phyloP scores from a whole-genome alignment of 30 jellyfish, hydroid and myxozoan genomes.

The Sanderia malayensis region DNA sequence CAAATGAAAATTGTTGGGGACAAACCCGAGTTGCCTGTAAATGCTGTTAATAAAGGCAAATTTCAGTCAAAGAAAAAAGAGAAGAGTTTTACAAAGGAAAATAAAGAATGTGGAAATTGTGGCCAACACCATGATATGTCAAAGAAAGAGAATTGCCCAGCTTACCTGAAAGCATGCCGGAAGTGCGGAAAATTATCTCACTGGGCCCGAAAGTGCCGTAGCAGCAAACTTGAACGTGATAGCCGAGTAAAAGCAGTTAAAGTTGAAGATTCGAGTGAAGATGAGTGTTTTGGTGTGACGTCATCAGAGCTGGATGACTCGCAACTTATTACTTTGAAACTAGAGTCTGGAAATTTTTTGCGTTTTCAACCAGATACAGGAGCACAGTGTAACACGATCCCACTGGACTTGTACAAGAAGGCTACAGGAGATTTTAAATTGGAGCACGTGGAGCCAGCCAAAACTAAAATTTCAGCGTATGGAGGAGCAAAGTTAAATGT shows the following conservation, averaged over 20 bases:
- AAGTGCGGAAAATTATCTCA: constrained; percentile 17
- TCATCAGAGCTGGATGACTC: constrained; percentile 20
- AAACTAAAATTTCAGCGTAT: constrained; percentile 15
- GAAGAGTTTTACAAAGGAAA: background rate
- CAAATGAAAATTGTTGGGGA: constrained; percentile 2
- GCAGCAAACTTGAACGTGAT: constrained; percentile 16
- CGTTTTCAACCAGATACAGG: constrained; percentile 18
- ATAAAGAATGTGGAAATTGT: constrained; percentile 1
- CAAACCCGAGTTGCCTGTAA: constrained; percentile 1
- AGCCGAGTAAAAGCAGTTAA: constrained; percentile 25
- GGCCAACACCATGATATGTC: constrained; percentile 3
- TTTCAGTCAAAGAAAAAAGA: background rate
- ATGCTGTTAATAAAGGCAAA: background rate
- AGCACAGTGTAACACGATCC: constrained; percentile 15
- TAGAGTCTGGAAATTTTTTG: constrained; percentile 18
- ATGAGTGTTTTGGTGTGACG: constrained; percentile 14
- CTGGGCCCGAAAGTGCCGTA: constrained; percentile 17
- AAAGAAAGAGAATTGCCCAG: constrained; percentile 18
- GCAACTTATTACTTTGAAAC: constrained; percentile 19
- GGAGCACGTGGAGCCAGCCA: constrained; percentile 16
- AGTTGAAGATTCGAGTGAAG: constrained; percentile 17
- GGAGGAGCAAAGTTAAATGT: constrained; percentile 10
- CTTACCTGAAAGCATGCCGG: constrained; percentile 13
- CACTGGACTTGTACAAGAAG: constrained; percentile 10
- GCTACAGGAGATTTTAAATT: constrained; percentile 20